These are phyloP conservation scores for Trinectes maculatus DNA, from an alignment of 2,113 vertebrate genomes.

Conservation along the genomic window DNA sequence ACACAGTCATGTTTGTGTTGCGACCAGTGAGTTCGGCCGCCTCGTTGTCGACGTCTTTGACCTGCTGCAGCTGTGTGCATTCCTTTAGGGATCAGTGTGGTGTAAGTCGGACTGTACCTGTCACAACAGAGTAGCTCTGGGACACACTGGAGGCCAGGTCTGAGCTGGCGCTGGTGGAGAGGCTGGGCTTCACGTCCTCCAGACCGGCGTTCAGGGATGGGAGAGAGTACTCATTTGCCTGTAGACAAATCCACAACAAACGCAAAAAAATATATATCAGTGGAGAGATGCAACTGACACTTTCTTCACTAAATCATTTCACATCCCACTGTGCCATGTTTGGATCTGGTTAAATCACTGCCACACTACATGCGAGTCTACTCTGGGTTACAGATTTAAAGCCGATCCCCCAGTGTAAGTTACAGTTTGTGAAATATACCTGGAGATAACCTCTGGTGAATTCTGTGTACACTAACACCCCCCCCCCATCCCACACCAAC, in stretches of 20 bases:
- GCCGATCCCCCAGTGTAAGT: slow-evolving; percentile 18
- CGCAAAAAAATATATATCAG: slow-evolving; percentile 28
- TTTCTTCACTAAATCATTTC: slow-evolving; percentile 11
- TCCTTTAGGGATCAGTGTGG: slow-evolving; percentile 50
- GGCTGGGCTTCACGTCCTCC: slow-evolving; percentile 99
- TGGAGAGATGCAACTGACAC: not conserved
- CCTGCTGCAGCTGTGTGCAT: slow-evolving; percentile 47
- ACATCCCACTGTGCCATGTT: slow-evolving; percentile 42
- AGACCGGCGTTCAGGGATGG: slow-evolving; percentile 95
- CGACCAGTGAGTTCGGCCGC: slow-evolving; percentile 6
- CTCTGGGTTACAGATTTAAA: slow-evolving; percentile 28
- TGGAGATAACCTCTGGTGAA: slow-evolving; percentile 39
- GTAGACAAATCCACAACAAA: slow-evolving; percentile 56
- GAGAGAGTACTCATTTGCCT: slow-evolving; percentile 98
- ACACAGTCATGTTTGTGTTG: slow-evolving; percentile 16
- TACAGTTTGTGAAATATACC: slow-evolving; percentile 23
- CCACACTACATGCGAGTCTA: not conserved
- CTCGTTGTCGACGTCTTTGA: slow-evolving; percentile 36
- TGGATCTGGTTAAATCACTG: slow-evolving; percentile 29
- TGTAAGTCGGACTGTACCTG: slow-evolving; percentile 78
- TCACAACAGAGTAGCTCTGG: slow-evolving; percentile 98
- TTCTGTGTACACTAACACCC: slow-evolving; percentile 28
- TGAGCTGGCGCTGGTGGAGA: slow-evolving; percentile 94
- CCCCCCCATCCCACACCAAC: not conserved
- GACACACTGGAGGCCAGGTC: slow-evolving; percentile 98